A percentile compares a stretch with the other conserved stretches of the same genome.
Conservation (phyloP, 2,888 invertebrate species). For the Biston stratarius region DNA sequence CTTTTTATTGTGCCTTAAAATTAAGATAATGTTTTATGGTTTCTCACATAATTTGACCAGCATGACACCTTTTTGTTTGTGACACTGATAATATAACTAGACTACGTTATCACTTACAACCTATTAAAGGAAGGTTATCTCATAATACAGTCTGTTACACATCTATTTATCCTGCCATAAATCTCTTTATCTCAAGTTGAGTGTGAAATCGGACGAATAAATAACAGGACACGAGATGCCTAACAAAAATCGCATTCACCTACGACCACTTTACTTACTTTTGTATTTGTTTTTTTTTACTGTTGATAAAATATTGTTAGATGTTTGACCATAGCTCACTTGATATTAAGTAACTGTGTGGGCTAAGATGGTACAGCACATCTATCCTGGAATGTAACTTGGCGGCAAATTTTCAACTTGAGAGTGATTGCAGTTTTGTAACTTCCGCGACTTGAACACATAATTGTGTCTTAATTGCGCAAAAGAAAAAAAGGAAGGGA, state of each 20-base stretch:
- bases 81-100: slow-evolving; percentile 21
- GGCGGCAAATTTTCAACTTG: too few species aligned
- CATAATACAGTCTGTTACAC: slow-evolving; percentile 46
- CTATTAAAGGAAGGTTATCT: slow-evolving; percentile 46
- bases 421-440: too few species aligned
- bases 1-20: too few species aligned
- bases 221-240: background rate
- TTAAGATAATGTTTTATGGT: background rate
- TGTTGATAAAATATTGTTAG: too few species aligned
- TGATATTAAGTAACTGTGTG: too few species aligned
- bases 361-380: too few species aligned
- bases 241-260: background rate
- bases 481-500: too few species aligned
- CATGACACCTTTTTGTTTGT: slow-evolving; percentile 3
- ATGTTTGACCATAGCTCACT: too few species aligned
- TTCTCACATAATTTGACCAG: slow-evolving; percentile 14
- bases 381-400: too few species aligned
- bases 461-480: too few species aligned
- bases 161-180: slow-evolving; percentile 55
- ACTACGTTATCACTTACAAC: slow-evolving; percentile 31
- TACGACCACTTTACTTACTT: background rate
- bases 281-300: too few species aligned
- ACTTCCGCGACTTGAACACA: too few species aligned
- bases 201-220: background rate
- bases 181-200: slow-evolving; percentile 53